phyloP scores from a whole-genome alignment of 2,113 vertebrate species.

The Eira barbara region DNA sequence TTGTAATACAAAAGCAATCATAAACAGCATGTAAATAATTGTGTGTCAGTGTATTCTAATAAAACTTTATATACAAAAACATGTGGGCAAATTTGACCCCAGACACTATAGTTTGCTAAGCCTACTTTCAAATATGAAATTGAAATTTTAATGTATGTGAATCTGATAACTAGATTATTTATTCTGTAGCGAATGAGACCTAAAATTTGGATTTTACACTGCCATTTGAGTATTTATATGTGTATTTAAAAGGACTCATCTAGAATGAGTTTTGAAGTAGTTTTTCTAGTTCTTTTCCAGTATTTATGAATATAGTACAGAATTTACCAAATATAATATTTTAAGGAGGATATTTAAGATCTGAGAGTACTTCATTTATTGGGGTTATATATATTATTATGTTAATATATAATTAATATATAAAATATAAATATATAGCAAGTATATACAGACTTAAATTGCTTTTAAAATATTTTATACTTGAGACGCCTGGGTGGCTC shows the following conservation, averaged over 20 bases:
- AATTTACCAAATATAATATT: background rate
- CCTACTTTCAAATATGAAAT: background rate
- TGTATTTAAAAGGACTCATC: background rate
- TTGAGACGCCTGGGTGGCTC: no score
- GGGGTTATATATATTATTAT: background rate
- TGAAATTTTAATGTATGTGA: background rate
- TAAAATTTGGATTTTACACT: background rate
- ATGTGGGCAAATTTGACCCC: background rate
- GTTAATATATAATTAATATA: background rate
- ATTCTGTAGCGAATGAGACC: background rate
- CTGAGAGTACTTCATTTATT: background rate
- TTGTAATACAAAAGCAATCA: background rate
- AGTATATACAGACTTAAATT: background rate
- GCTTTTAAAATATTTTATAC: background rate
- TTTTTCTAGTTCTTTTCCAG: constrained; percentile 33
- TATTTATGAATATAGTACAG: background rate
- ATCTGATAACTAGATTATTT: background rate
- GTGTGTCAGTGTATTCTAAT: background rate
- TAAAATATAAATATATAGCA: background rate
- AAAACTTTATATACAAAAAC: background rate
- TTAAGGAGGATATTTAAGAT: background rate
- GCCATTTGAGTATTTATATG: background rate
- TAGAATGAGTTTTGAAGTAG: background rate
- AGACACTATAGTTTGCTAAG: background rate
- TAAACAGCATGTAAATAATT: background rate